phyloP scores from a whole-genome alignment of 2,113 vertebrate species.

The Junco hyemalis region DNA sequence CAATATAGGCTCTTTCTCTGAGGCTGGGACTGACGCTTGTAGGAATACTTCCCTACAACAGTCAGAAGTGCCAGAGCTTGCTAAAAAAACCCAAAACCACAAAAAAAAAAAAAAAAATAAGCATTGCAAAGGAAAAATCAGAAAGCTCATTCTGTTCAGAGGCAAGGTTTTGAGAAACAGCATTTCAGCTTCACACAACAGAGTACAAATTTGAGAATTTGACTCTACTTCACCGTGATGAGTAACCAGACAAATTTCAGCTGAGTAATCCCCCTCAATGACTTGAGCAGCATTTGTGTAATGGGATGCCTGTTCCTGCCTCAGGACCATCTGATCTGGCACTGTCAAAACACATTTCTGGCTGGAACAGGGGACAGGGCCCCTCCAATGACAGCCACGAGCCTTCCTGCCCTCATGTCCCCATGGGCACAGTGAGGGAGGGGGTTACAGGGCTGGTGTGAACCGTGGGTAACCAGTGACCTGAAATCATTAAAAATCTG shows the following conservation, averaged over 20 bases:
- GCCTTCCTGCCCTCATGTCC: neutral
- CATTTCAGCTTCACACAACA: neutral
- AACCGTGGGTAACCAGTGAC: neutral
- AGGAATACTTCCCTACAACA: constrained; percentile 12
- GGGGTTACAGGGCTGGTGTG: accelerated
- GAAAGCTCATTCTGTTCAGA: neutral
- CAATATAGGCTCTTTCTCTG: neutral
- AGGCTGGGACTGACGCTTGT: neutral
- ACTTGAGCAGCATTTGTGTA: neutral
- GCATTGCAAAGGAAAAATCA: neutral
- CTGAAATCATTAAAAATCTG: constrained; percentile 23
- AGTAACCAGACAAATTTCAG: neutral
- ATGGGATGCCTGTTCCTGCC: neutral
- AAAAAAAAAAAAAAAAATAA: accelerated
- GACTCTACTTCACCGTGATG: neutral
- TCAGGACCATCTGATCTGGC: neutral
- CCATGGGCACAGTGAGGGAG: accelerated
- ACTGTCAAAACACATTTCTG: accelerated
- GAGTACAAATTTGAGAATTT: neutral
- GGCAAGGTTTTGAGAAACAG: neutral
- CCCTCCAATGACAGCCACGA: neutral
- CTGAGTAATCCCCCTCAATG: neutral
- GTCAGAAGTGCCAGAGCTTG: neutral
- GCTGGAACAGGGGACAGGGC: neutral
- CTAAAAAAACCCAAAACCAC: neutral